Evolutionary conservation across 2,797 vertebrate genomes (phyloP), one percentile per base, ranked within the genome.

Genomic region (Trematomus bernacchii): DNA sequence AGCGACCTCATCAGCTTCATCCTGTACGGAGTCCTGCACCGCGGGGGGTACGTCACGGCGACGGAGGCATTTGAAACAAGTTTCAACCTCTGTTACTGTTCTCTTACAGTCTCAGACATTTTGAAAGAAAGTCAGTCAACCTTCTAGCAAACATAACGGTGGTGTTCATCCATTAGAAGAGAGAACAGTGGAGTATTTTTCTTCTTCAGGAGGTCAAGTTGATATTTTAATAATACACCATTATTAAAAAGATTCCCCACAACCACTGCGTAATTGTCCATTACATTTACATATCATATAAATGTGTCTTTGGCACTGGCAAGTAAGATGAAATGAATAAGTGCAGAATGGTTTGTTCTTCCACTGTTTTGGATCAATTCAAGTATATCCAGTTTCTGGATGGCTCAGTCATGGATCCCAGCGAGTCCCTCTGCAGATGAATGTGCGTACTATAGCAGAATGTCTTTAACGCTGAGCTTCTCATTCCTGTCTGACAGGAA

Each of bases 1-100:
- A 99, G 98, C 4, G 98, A 99, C 93, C 96, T 99, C 80, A 98
- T 99, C 90, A 98, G 97, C 93, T 99, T 99, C 92, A 98, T 99
- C 88, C 89, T 99, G 30, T 99, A 99, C 81, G 98, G 98, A 21
- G 97, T 95, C 42, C 95, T 96, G 85, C 97, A 98, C 77, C 95
- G 98, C 80, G 97, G 96, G 63, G 98, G 98, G 98, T 99, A 96
- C 84, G 6, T 33, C 60, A 37, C 10, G 16, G 43, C 6, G 3
- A n/a, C 30, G 21, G 2, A 18, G 14, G 11, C 2, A 30, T 23
- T 62, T 19, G 27, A 27, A 0, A 64, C 47, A n/a, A n/a, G n/a
- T n/a, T n/a, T n/a, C n/a, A 6, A 18, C 14, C 27, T 40, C 16
- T 50, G 23, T 21, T 2, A 18, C 4, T 2, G 2, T 51, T 14